Base-by-base conservation (phyloP, 1,140 invertebrate species). In the Hormaphis cornu region DNA sequence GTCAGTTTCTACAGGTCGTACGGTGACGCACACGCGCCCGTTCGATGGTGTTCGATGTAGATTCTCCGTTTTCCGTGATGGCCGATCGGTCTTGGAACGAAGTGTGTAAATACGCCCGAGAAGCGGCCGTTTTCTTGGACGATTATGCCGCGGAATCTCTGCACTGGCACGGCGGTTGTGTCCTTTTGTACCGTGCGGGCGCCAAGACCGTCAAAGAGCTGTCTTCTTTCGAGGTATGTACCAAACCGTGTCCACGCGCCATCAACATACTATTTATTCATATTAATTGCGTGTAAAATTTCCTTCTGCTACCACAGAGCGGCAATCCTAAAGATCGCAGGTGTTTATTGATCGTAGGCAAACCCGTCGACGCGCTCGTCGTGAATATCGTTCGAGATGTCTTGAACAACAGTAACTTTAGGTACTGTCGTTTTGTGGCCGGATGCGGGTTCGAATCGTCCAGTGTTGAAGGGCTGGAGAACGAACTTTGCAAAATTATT, bases 121-220 rank as follows among this genome's bases (percentile, higher is more conserved):
- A 81, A 72, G 80, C 82, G 42, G 79, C 83, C 4, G 83, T 86
- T 7, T 85, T 83, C 73, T 76, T 85, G 37, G 85, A 86, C 74
- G 79, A 83, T 72, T 74, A 74, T 35, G 79, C 79, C 71, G 81
- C 83, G 10, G 84, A 86, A 75, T 81, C 82, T 72, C 75, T 86
- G 20, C 84, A 85, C 74, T 86, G 84, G 84, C 79, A 84, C 74
- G 84, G 84, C 7, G 84, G 84, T 7, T 74, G 83, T n/a, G 77
- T 78, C 53, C 78, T 79, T 70, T 72, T 86, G 30, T 71, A 82
- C 3, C 74, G 77, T 26, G 79, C 79, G 44, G 84, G 84, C 61
- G 84, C 83, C 40, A 72, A 80, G 22, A 79, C 77, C 74, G 80
- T 85, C 0, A 84, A 83, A 73, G 81, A 80, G 74, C 80, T 86